phyloP scores from a whole-genome alignment of 2,797 vertebrate genomes.

The Sebastes itinus region DNA sequence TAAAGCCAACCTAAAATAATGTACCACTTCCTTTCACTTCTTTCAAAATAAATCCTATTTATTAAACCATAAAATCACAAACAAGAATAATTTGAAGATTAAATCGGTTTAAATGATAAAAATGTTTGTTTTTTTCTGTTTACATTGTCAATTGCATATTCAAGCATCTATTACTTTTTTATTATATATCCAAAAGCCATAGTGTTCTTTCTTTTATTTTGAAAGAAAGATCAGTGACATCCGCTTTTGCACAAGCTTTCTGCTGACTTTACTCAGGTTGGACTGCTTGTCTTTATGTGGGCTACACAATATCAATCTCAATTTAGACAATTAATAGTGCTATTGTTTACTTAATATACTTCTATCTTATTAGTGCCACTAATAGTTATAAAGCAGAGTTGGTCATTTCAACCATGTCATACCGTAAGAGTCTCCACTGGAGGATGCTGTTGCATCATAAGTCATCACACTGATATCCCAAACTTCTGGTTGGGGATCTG shows the following conservation, averaged over 20 bases:
- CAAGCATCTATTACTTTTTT: accelerated
- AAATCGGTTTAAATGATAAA: accelerated
- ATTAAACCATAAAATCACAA: not conserved
- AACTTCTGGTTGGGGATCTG: not conserved
- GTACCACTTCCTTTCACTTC: not conserved
- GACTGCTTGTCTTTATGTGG: not conserved
- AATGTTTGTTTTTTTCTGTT: not conserved
- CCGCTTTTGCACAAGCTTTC: not conserved
- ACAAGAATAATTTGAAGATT: accelerated
- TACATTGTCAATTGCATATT: not conserved
- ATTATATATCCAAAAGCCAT: too few species aligned
- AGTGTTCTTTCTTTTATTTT: not conserved
- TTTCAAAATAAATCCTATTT: conserved; percentile 20
- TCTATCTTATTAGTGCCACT: not conserved
- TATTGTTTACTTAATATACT: not conserved
- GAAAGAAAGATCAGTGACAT: not conserved
- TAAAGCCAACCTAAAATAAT: accelerated
- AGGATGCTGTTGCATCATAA: conserved; percentile 18
- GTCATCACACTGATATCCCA: not conserved
- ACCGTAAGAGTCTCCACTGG: conserved; percentile 28
- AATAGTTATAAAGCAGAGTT: not conserved
- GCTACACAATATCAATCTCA: not conserved
- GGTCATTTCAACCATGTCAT: accelerated
- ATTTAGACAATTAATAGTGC: not conserved
- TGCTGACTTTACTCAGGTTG: not conserved